Conservation (phyloP, 2,797 vertebrate species). For the Choloepus didactylus region DNA sequence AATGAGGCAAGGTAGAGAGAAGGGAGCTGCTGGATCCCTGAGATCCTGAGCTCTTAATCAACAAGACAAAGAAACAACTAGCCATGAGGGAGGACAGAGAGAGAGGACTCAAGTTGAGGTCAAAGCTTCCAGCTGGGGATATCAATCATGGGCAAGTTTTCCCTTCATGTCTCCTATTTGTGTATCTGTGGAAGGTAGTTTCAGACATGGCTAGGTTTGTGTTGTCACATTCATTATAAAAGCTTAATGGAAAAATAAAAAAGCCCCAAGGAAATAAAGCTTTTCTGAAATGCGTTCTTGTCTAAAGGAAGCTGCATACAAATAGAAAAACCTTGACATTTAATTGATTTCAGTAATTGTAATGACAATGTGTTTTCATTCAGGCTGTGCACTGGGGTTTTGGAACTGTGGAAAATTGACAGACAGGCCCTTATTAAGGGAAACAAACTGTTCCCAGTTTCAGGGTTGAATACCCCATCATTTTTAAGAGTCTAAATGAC, state of each 20-base stretch:
- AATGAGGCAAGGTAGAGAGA: too few species aligned
- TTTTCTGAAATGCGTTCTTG: constrained; percentile 60
- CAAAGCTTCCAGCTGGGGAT: rapidly evolving
- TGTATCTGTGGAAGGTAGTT: neutral
- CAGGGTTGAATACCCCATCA: constrained; percentile 11
- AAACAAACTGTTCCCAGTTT: neutral
- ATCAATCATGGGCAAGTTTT: neutral
- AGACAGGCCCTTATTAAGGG: neutral
- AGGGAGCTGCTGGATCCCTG: neutral
- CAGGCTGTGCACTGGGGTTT: constrained; percentile 38
- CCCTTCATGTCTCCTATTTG: neutral
- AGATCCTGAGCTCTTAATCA: too few species aligned
- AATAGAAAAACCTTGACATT: constrained; percentile 59
- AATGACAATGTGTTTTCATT: neutral
- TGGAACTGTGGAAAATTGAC: neutral
- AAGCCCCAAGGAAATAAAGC: constrained; percentile 35
- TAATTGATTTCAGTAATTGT: constrained; percentile 3
- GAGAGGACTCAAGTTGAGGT: rapidly evolving
- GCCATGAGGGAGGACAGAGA: neutral
- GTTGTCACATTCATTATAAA: constrained; percentile 21
- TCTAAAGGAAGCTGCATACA: constrained; percentile 5
- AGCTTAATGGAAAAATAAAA: constrained; percentile 8
- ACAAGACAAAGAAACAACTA: rapidly evolving
- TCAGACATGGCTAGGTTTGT: neutral
- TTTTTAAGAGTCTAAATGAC: neutral